Evolutionary conservation across 2,888 invertebrate species (phyloP).

Genomic region (Clusia tigrina): DNA sequence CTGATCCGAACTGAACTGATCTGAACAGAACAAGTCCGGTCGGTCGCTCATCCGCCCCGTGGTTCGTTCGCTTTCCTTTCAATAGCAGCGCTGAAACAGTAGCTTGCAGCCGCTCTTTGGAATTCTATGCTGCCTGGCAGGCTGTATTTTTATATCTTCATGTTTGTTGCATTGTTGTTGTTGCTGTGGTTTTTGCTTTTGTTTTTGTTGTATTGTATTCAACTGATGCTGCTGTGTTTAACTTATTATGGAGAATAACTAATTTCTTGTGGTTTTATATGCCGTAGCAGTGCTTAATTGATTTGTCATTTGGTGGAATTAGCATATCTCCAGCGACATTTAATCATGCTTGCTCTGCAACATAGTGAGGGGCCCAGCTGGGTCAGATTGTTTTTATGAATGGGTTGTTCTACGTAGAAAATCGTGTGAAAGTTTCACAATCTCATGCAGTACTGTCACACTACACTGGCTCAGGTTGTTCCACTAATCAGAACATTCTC

Average conservation of each 20-base stretch:
- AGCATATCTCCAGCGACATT: conserved; percentile 3
- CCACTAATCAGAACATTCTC: no score
- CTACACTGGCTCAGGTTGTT: no score
- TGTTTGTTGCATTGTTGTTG: neutral
- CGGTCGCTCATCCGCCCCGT: neutral
- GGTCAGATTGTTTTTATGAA: conserved; percentile 15
- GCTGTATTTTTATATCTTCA: neutral
- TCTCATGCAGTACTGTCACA: no score
- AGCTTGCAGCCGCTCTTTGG: neutral
- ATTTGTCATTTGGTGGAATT: conserved; percentile 23
- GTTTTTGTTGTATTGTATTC: conserved; percentile 33
- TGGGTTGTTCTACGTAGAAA: conserved; percentile 1
- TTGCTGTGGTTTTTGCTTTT: conserved; percentile 42
- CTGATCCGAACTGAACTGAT: neutral
- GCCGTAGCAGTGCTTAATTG: conserved; percentile 24
- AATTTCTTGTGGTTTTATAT: conserved; percentile 46
- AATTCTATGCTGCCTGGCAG: neutral
- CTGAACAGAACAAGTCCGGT: neutral
- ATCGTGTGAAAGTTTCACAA: no score
- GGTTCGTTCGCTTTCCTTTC: neutral
- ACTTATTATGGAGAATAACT: conserved; percentile 47
- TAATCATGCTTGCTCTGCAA: neutral
- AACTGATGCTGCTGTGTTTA: conserved; percentile 16
- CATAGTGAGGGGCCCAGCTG: neutral
- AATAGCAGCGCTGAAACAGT: neutral